phyloP scores from a whole-genome alignment of 2,797 vertebrate genomes.

The Chaenodraco wilsoni region DNA sequence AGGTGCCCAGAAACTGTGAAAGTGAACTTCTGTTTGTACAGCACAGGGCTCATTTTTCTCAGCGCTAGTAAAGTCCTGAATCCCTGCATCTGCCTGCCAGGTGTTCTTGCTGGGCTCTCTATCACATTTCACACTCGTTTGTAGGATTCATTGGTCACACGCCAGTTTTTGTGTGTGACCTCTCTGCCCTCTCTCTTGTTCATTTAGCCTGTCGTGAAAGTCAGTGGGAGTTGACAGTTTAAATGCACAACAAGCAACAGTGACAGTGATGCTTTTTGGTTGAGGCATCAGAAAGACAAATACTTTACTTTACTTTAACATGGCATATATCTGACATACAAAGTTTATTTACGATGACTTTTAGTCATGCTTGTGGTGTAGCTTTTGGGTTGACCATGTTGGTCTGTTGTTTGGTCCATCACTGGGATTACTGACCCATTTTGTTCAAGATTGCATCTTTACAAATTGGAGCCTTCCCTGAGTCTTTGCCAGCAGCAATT shows the following conservation, averaged over 20 bases:
- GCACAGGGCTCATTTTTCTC: conserved; percentile 66
- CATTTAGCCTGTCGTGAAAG: conserved; percentile 39
- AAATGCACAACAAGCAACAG: background rate
- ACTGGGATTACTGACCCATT: too few species aligned
- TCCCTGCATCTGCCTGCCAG: conserved; percentile 55
- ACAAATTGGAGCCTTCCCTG: too few species aligned
- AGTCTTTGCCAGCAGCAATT: background rate
- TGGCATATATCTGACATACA: background rate
- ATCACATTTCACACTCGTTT: conserved; percentile 71
- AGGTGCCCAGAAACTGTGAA: conserved; percentile 22
- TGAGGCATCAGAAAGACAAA: background rate
- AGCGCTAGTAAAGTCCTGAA: conserved; percentile 64
- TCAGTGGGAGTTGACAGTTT: conserved; percentile 22
- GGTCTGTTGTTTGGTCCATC: too few species aligned
- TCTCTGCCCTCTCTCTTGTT: conserved; percentile 38
- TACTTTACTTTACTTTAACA: background rate
- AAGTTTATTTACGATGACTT: too few species aligned
- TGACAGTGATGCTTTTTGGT: background rate
- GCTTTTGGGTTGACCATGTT: too few species aligned
- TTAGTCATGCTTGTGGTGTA: too few species aligned
- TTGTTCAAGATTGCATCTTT: too few species aligned
- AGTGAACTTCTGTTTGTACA: conserved; percentile 53
- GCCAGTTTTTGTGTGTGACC: conserved; percentile 38
- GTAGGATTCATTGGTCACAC: conserved; percentile 51
- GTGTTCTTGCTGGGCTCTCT: conserved; percentile 53